Evolutionary conservation across 2,113 vertebrate genomes (phyloP), one percentile per base, ranked within the genome.

Genomic region (Cyphomyrus discorhynchus): DNA sequence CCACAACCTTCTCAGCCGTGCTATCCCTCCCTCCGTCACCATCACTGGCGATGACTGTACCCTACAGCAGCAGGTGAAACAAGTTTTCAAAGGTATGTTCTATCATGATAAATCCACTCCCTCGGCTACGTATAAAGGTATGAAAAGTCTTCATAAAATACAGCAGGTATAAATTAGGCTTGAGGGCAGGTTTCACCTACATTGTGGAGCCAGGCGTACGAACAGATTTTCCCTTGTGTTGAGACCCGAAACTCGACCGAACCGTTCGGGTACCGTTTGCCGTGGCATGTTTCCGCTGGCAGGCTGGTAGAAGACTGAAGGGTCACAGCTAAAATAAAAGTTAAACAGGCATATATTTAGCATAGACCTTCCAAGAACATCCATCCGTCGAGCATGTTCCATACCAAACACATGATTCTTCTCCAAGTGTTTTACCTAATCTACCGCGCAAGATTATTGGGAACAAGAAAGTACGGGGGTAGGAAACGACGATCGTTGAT

Each of bases 1-100:
- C 0, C 49, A 46, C 3, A 31, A 89, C 74, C 1, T 7, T 0
- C 4, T 10, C 17, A 8, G 17, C 3, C 5, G 0, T 15, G 1
- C 7, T 4, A 1, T 17, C 0, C 2, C 2, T 21, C 7, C 2
- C 58, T 8, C 0, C 3, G 1, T 0, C 49, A 53, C 17, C 35
- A 31, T 8, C 1, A 11, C 1, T 3, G 3, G 49, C 70, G 45
- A 89, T 13, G 9, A 82, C 47, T 2, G 3, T 45, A 3, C 5
- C 8, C 88, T 89, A 58, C 3, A 83, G 2, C 13, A 50, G 52
- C 6, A 89, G 10, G 4, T 17, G n/a, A n/a, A n/a, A n/a, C n/a
- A n/a, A n/a, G n/a, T n/a, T n/a, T n/a, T 8, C 27, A 10, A 39
- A 39, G 4, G 70, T 7, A 39, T 39, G 10, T 74, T 11, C 0